Evolutionary conservation across 2,113 vertebrate species (phyloP).

Genomic region (Platichthys flesus): DNA sequence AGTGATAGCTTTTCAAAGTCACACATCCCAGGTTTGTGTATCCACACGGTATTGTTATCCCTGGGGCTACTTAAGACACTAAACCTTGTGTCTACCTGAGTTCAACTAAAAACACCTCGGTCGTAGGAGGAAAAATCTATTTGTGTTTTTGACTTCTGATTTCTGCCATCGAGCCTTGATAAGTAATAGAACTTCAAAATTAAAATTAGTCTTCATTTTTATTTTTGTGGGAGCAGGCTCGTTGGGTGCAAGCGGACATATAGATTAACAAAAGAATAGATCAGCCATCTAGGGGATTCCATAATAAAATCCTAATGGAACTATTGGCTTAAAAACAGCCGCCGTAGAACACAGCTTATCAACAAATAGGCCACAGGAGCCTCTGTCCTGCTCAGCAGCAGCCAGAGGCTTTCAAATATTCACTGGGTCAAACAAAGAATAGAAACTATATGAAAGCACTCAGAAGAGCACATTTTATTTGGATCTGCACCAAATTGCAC

Average conservation of each 20-base stretch:
- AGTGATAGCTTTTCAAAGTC: neutral
- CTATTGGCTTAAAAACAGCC: constrained; percentile 49
- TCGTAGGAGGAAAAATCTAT: neutral
- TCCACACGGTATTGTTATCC: neutral
- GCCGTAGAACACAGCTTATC: constrained; percentile 58
- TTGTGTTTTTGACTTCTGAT: neutral
- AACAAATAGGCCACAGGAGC: constrained; percentile 54
- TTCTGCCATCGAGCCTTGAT: constrained; percentile 1
- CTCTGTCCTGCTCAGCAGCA: neutral
- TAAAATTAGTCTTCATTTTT: constrained; percentile 6
- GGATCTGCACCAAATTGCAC: too few relatives aligned
- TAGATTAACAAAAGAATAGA: constrained; percentile 7
- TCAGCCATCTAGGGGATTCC: constrained; percentile 56
- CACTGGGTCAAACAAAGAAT: neutral
- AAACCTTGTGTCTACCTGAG: neutral
- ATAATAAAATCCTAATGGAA: constrained; percentile 65
- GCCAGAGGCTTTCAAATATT: constrained; percentile 33
- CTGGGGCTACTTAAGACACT: neutral
- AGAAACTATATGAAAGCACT: too few relatives aligned
- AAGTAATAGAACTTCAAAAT: constrained; percentile 10
- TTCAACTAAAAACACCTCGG: neutral
- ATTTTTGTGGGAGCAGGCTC: neutral
- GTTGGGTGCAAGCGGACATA: neutral
- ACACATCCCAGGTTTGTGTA: constrained; percentile 10
- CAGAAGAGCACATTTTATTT: too few relatives aligned